These are phyloP conservation scores for Turritopsis dohrnii DNA, from an alignment of 30 jellyfish, hydroid and myxozoan species.

Conservation along the genomic window DNA sequence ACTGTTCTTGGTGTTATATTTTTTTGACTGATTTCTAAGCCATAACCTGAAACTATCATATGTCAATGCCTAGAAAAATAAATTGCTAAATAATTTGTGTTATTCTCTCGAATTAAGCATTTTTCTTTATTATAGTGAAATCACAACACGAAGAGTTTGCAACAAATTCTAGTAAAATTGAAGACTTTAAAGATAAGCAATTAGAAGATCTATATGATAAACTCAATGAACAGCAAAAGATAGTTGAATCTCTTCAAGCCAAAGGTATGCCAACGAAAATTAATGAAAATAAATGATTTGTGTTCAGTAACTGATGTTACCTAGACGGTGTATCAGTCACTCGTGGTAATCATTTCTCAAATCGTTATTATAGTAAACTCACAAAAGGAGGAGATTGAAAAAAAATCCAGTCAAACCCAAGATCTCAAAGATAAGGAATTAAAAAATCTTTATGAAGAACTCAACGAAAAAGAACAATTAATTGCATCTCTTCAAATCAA, in stretches of 20 bases:
- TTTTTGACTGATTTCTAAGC: too few species aligned
- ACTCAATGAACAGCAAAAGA: not conserved
- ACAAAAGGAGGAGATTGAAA: not conserved
- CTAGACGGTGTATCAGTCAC: too few species aligned
- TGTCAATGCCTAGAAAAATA: too few species aligned
- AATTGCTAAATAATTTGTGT: too few species aligned
- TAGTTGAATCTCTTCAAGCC: not conserved
- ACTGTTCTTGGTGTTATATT: too few species aligned
- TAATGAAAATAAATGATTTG: too few species aligned
- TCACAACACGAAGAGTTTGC: not conserved
- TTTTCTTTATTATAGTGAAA: not conserved
- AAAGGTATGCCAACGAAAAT: not conserved
- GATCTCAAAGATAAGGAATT: not conserved
- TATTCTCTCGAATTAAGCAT: too few species aligned
- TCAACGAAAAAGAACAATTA: not conserved
- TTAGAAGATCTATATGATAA: not conserved
- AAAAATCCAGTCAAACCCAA: not conserved
- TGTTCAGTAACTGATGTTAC: too few species aligned
- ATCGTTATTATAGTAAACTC: not conserved
- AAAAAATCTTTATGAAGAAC: not conserved
- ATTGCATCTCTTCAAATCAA: not conserved
- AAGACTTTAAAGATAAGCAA: not conserved
- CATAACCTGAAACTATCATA: too few species aligned
- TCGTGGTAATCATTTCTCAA: too few species aligned
- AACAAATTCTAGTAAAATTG: not conserved